These are phyloP conservation scores for Pachymerium ferrugineum DNA, from an alignment of 2,888 invertebrate species.

Conservation along the genomic window DNA sequence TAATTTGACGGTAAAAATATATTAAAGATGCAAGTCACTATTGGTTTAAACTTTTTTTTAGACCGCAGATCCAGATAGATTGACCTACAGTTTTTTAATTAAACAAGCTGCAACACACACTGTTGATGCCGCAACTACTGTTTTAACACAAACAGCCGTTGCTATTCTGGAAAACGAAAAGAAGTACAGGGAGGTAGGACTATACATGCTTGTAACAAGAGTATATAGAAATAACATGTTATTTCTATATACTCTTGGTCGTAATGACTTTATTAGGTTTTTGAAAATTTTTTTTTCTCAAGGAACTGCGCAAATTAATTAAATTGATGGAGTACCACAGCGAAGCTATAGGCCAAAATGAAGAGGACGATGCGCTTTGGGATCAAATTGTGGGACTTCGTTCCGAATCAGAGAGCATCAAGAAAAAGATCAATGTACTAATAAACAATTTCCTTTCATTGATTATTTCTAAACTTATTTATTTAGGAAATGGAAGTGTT, in stretches of 20 bases:
- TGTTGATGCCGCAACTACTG: background rate
- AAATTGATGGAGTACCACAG: background rate
- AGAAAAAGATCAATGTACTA: slow-evolving; percentile 11
- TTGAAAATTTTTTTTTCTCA: background rate
- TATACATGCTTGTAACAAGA: no score
- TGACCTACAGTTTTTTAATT: slow-evolving; percentile 18
- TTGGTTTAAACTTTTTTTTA: background rate
- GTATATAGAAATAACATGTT: no score
- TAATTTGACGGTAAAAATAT: background rate
- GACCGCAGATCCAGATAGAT: background rate
- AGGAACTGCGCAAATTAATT: background rate
- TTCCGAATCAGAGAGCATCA: slow-evolving; percentile 9
- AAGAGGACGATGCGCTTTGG: background rate
- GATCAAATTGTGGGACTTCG: background rate
- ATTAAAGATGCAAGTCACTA: background rate
- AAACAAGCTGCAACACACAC: slow-evolving; percentile 6
- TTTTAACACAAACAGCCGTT: background rate
- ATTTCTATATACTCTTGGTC: no score
- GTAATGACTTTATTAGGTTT: no score
- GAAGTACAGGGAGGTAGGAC: slow-evolving; percentile 23
- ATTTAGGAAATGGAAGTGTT: slow-evolving; percentile 28
- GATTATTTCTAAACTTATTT: background rate
- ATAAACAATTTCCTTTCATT: no score
- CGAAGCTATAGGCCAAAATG: background rate
- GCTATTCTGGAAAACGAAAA: background rate